Evolutionary conservation across 2,113 vertebrate genomes (phyloP).

Genomic region (Limanda limanda): DNA sequence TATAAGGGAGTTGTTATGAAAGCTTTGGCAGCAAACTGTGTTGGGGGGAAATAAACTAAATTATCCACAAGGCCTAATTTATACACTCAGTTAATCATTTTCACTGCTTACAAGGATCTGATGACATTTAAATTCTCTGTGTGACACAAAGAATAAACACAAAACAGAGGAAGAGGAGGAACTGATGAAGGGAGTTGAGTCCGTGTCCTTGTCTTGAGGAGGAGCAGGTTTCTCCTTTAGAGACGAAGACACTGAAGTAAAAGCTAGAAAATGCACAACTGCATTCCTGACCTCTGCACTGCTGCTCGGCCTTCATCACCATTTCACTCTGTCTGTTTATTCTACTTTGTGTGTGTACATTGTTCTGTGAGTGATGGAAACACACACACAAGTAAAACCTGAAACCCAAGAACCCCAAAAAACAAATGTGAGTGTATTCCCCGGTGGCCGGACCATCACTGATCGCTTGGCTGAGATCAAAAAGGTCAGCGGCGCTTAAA

Average conservation of each 20-base stretch:
- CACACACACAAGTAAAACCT: not conserved
- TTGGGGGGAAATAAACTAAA: too few species aligned
- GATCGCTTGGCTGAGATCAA: slow-evolving; percentile 35
- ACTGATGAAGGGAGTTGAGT: not conserved
- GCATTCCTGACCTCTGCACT: slow-evolving; percentile 11
- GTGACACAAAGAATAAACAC: not conserved
- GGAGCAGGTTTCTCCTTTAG: not conserved
- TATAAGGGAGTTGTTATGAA: too few species aligned
- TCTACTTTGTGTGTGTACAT: not conserved
- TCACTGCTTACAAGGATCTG: not conserved
- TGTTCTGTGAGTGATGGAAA: not conserved
- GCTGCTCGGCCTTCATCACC: slow-evolving; percentile 4
- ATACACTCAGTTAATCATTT: not conserved
- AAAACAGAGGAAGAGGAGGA: not conserved
- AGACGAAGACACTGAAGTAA: slow-evolving; percentile 10
- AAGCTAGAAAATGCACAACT: not conserved
- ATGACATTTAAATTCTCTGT: not conserved
- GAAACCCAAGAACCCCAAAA: not conserved
- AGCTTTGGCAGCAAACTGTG: too few species aligned
- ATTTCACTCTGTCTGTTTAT: not conserved
- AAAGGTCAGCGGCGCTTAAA: slow-evolving; percentile 56
- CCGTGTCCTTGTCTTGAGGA: not conserved
- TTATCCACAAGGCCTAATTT: too few species aligned
- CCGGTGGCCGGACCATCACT: slow-evolving; percentile 8
- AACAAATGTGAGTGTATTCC: slow-evolving; percentile 9